These are phyloP conservation scores for Hippopotamus amphibius DNA, from an alignment of 2,113 vertebrate species.

Conservation along the genomic window DNA sequence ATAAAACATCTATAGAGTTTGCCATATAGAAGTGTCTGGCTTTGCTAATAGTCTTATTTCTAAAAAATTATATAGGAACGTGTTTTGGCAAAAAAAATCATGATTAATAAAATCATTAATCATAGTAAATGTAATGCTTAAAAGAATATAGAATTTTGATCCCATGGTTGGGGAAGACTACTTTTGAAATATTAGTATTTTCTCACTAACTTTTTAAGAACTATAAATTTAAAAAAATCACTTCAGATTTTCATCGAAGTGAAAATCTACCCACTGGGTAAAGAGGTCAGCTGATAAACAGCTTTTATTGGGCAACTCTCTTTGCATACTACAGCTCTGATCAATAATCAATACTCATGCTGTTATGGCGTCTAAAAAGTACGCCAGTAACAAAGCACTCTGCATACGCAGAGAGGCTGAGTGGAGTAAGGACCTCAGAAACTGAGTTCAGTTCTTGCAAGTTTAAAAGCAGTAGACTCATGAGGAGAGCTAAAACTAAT, in stretches of 20 bases:
- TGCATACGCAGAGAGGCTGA: neutral
- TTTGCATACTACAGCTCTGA: neutral
- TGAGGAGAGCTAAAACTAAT: slow-evolving; percentile 1
- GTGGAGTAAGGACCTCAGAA: neutral
- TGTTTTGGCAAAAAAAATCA: slow-evolving; percentile 24
- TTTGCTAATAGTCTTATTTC: neutral
- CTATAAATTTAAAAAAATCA: neutral
- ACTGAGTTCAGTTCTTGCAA: neutral
- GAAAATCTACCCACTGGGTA: neutral
- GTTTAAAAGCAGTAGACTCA: neutral
- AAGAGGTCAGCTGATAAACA: neutral
- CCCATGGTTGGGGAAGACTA: neutral
- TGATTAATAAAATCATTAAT: neutral
- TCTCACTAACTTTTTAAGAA: slow-evolving; percentile 37
- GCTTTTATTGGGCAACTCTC: neutral
- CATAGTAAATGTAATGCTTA: neutral
- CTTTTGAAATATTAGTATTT: neutral
- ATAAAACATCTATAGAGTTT: neutral
- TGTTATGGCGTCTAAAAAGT: neutral
- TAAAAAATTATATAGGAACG: neutral
- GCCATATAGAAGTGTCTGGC: neutral
- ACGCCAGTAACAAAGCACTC: neutral
- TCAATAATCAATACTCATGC: neutral
- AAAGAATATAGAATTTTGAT: neutral
- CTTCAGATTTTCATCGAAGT: slow-evolving; percentile 17